These are phyloP conservation scores for Clarias platycephalus DNA, from an alignment of 2,797 vertebrate genomes.

Conservation along the genomic window DNA sequence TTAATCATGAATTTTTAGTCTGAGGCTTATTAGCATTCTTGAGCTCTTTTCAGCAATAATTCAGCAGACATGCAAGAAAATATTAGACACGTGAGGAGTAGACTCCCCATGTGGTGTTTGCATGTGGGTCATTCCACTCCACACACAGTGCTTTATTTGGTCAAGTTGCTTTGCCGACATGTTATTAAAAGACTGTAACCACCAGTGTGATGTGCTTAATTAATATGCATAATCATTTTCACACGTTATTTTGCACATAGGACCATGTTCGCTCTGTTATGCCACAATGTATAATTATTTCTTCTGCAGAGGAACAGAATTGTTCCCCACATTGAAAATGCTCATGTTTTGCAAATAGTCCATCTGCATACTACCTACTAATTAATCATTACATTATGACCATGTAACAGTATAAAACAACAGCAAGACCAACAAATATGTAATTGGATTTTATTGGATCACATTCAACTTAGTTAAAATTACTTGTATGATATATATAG, in stretches of 20 bases:
- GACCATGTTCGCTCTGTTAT: neutral
- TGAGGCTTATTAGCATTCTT: slow-evolving; percentile 18
- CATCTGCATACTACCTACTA: neutral
- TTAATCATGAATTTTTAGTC: slow-evolving; percentile 31
- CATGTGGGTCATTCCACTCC: slow-evolving; percentile 17
- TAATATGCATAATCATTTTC: neutral
- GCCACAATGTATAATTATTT: neutral
- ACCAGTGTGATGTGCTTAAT: neutral
- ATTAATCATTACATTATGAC: neutral
- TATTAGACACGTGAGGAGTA: neutral
- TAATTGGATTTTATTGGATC: neutral
- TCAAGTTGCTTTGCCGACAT: neutral
- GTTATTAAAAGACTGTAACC: neutral
- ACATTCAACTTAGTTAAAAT: neutral
- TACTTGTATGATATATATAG: neutral
- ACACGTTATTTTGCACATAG: neutral
- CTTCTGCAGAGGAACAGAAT: neutral
- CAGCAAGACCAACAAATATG: neutral
- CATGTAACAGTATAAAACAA: neutral
- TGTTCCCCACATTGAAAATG: neutral
- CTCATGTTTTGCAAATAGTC: neutral
- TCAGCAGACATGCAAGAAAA: slow-evolving; percentile 3
- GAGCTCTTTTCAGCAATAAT: neutral
- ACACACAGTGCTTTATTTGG: neutral
- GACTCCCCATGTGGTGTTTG: neutral